Percentiles rank a stretch among this genome's conserved stretches.
These are phyloP conservation scores for Poicephalus gulielmi DNA, from an alignment of 2,113 vertebrate genomes.

Conservation along the genomic window DNA sequence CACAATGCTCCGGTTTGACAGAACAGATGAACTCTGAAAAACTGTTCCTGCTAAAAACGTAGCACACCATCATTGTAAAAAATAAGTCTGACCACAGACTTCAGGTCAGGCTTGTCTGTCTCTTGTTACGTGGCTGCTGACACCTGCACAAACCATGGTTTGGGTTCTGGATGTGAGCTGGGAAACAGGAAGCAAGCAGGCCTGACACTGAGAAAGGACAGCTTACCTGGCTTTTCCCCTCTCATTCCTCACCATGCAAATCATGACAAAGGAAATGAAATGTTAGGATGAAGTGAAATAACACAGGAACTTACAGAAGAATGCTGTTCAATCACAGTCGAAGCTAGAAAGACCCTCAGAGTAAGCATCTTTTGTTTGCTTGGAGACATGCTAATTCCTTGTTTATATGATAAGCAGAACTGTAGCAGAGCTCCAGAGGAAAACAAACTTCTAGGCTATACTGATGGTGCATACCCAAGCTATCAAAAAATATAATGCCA, in stretches of 20 bases:
- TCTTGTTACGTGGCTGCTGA: background rate
- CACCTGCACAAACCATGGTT: background rate
- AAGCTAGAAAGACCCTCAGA: constrained; percentile 31
- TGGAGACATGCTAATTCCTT: constrained; percentile 53
- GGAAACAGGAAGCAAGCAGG: background rate
- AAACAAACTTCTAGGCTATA: constrained; percentile 49
- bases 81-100: background rate
- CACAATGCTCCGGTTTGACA: background rate
- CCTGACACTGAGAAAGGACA: constrained; percentile 2
- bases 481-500: constrained; percentile 61
- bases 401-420: constrained; percentile 20
- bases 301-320: constrained; percentile 15
- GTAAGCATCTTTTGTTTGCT: background rate
- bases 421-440: constrained; percentile 50
- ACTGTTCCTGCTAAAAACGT: background rate
- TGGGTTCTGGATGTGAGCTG: background rate
- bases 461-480: constrained; percentile 39
- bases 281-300: constrained; percentile 35
- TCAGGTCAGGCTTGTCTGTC: background rate
- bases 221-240: background rate
- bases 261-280: constrained; percentile 20
- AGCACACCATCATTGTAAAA: background rate
- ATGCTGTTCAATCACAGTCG: background rate
- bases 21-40: background rate
- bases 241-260: background rate